These are phyloP conservation scores for Lasioglossum oenotherae DNA, from an alignment of 2,888 invertebrate genomes.

Conservation along the genomic window DNA sequence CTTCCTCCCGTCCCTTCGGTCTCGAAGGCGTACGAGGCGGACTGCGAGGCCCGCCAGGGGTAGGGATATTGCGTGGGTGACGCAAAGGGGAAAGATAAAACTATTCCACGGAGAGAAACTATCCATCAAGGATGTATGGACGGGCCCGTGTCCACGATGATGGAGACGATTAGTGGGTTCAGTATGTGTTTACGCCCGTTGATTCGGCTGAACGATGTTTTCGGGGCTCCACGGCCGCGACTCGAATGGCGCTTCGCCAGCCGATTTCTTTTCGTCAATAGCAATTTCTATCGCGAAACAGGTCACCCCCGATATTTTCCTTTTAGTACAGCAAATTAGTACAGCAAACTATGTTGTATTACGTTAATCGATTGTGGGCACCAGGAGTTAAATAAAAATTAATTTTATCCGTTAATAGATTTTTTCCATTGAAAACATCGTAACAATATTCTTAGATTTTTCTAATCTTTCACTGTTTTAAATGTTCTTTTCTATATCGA, in stretches of 20 bases:
- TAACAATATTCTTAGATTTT: too few relatives aligned
- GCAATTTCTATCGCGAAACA: not conserved
- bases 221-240: not conserved
- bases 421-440: too few relatives aligned
- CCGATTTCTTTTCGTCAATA: not conserved
- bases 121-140: slow-evolving; percentile 49
- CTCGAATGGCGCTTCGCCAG: not conserved
- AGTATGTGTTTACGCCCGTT: slow-evolving; percentile 11
- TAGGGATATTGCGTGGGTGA: slow-evolving; percentile 57
- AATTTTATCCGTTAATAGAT: too few relatives aligned
- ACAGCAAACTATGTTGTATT: too few relatives aligned
- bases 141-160: slow-evolving; percentile 41
- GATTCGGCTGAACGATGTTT: not conserved
- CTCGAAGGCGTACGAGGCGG: slow-evolving; percentile 55
- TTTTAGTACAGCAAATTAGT: too few relatives aligned
- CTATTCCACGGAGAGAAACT: slow-evolving; percentile 50
- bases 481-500: too few relatives aligned
- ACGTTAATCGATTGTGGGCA: not conserved
- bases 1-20: slow-evolving; percentile 45
- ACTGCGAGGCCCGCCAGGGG: slow-evolving; percentile 27
- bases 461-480: too few relatives aligned
- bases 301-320: not conserved
- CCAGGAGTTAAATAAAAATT: too few relatives aligned
- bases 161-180: slow-evolving; percentile 52
- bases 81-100: slow-evolving; percentile 28